Percentiles rank a stretch among this genome's conserved stretches.
phyloP scores from a whole-genome alignment of 2,888 invertebrate species.

The Lampropteryx suffumata region DNA sequence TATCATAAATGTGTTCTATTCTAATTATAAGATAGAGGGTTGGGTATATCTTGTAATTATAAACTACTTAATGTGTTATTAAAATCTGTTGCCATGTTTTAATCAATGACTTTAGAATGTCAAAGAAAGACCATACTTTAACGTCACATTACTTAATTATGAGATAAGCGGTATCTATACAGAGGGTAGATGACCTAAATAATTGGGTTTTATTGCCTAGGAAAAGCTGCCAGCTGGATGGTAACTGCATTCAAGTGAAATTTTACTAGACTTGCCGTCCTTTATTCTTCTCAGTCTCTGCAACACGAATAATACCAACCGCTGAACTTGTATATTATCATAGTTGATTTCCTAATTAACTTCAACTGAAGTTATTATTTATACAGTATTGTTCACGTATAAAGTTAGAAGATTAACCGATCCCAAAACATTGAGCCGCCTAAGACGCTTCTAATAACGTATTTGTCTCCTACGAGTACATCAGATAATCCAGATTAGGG shows the following conservation, averaged over 20 bases:
- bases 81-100: too few species aligned
- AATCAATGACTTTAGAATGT: too few species aligned
- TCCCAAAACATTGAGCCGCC: slow-evolving; percentile 43
- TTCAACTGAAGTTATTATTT: slow-evolving; percentile 18
- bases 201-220: slow-evolving; percentile 17
- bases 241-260: slow-evolving; percentile 2
- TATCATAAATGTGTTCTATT: too few species aligned
- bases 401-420: slow-evolving; percentile 35
- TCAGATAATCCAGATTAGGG: slow-evolving; percentile 65
- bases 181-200: slow-evolving; percentile 20
- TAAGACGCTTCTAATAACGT: slow-evolving; percentile 52
- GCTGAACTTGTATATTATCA: slow-evolving; percentile 5
- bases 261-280: not conserved
- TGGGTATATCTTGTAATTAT: too few species aligned
- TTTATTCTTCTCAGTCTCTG: too few species aligned
- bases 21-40: too few species aligned
- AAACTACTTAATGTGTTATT: too few species aligned
- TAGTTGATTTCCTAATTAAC: slow-evolving; percentile 9
- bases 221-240: slow-evolving; percentile 16
- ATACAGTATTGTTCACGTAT: slow-evolving; percentile 26
- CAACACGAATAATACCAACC: slow-evolving; percentile 4
- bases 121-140: too few species aligned
- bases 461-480: slow-evolving; percentile 59
- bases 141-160: too few species aligned
- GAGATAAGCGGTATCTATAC: too few species aligned